Conservation (phyloP, 1,140 invertebrate genomes). For the Magallana angulata region DNA sequence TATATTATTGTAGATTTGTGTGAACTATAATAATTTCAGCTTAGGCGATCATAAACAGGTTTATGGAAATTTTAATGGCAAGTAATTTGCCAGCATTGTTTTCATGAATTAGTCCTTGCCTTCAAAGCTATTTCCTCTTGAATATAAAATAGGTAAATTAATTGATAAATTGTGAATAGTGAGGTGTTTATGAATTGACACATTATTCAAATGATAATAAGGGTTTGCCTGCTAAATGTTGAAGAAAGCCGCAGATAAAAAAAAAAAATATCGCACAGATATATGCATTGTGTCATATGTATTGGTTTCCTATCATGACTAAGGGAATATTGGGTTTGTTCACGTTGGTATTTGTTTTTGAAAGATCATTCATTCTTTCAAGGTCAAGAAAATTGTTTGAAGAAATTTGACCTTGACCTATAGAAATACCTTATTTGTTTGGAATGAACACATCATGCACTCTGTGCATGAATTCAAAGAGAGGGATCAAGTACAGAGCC, state of each 20-base stretch:
- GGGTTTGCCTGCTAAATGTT: not conserved
- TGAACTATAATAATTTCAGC: no score
- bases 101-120: not conserved
- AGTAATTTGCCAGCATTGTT: not conserved
- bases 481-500: not conserved
- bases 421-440: not conserved
- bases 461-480: not conserved
- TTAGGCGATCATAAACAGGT: no score
- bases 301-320: no score
- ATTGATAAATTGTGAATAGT: constrained; percentile 19
- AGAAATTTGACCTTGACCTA: constrained; percentile 15
- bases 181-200: constrained; percentile 15
- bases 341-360: no score
- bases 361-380: not conserved
- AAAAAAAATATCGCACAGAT: no score
- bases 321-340: no score
- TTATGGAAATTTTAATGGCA: no score
- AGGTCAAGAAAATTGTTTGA: not conserved
- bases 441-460: not conserved
- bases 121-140: constrained; percentile 4
- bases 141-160: constrained; percentile 1
- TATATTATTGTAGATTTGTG: no score
- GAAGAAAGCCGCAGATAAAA: no score
- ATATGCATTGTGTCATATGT: no score
- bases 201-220: not conserved